phyloP scores from a whole-genome alignment of 2,113 vertebrate species.

The Calyptommatus sinebrachiatus region DNA sequence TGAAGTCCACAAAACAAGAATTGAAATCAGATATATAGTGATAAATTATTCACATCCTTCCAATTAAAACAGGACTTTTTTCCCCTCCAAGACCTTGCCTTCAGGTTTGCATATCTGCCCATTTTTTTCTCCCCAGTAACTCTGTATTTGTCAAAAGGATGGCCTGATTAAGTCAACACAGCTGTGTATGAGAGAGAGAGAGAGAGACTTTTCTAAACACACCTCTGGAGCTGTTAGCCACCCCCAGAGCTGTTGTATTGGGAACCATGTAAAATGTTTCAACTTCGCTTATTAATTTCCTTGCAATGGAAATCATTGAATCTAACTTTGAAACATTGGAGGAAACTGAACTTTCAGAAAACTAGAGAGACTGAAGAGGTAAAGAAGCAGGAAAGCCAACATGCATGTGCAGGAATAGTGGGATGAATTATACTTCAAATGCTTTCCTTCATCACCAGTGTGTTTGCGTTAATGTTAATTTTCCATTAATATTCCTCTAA shows the following conservation, averaged over 20 bases:
- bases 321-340: neutral
- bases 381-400: neutral
- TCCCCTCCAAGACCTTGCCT: neutral
- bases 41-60: neutral
- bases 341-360: constrained; percentile 26
- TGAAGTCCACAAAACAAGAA: too few relatives aligned
- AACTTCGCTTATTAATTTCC: constrained; percentile 43
- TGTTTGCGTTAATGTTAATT: too few relatives aligned
- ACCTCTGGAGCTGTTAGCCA: constrained; percentile 2
- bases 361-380: constrained; percentile 1
- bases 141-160: constrained; percentile 12
- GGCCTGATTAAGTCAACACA: constrained; percentile 30
- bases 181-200: too few relatives aligned
- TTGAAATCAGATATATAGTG: neutral
- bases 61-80: neutral
- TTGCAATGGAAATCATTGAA: constrained; percentile 14
- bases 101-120: neutral
- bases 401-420: fast-evolving
- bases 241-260: constrained; percentile 33
- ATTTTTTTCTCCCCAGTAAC: neutral
- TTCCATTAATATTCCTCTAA: too few relatives aligned
- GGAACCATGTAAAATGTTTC: constrained; percentile 26
- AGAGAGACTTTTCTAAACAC: constrained; percentile 18
- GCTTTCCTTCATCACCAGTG: too few relatives aligned
- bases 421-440: too few relatives aligned